These are phyloP conservation scores for Synchiropus splendidus DNA, from an alignment of 2,113 vertebrate genomes.

Conservation along the genomic window DNA sequence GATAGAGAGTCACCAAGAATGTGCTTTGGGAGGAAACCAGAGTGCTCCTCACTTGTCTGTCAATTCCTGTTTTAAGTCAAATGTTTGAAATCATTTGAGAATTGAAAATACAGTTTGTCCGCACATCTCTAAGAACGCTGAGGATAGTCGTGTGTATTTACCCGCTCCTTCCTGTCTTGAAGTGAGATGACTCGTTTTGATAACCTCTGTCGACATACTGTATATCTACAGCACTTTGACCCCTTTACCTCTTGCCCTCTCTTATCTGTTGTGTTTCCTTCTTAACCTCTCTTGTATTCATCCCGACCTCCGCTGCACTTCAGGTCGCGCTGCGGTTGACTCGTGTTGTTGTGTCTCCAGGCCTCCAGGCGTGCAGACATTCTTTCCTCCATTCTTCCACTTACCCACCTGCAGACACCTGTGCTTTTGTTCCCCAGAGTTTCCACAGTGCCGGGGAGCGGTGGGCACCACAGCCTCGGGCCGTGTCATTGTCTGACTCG, in stretches of 20 bases:
- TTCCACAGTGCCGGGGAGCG: slow-evolving; percentile 26
- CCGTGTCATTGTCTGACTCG: slow-evolving; percentile 39
- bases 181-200: slow-evolving; percentile 28
- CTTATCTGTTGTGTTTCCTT: slow-evolving; percentile 31
- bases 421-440: slow-evolving; percentile 58
- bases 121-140: no score
- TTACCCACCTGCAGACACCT: slow-evolving; percentile 67
- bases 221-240: slow-evolving; percentile 25
- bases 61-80: no score
- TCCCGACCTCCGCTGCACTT: slow-evolving; percentile 43
- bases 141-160: no score
- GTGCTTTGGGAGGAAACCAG: no score
- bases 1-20: no score
- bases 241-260: slow-evolving; percentile 45
- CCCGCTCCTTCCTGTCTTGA: slow-evolving; percentile 15
- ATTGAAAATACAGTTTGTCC: no score
- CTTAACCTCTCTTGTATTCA: slow-evolving; percentile 28
- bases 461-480: neutral
- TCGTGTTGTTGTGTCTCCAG: slow-evolving; percentile 41
- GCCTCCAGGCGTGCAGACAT: slow-evolving; percentile 36
- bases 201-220: slow-evolving; percentile 1
- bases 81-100: no score
- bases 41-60: no score
- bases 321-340: slow-evolving; percentile 47
- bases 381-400: slow-evolving; percentile 21